Evolutionary conservation across 2,888 invertebrate genomes (phyloP).

Genomic region (Drosophila atroscutellata): DNA sequence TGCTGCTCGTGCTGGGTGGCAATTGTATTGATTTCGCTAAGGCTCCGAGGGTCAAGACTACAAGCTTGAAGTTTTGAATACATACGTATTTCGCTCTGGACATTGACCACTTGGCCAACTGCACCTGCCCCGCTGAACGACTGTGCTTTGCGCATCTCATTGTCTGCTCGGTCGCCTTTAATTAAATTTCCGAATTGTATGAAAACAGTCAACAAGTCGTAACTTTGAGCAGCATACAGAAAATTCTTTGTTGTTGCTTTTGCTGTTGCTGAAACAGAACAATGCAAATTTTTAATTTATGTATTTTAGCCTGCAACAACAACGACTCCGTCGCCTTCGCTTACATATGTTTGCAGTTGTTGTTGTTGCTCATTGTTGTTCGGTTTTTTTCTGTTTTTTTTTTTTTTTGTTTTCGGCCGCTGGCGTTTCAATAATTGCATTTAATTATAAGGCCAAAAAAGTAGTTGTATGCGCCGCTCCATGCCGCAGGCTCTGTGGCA

Average conservation of each 20-base stretch:
- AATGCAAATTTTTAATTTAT: slow-evolving; percentile 82
- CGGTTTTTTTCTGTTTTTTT: slow-evolving; percentile 26
- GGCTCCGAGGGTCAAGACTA: slow-evolving; percentile 57
- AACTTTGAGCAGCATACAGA: slow-evolving; percentile 64
- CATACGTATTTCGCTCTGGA: slow-evolving; percentile 13
- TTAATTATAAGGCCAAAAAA: slow-evolving; percentile 80
- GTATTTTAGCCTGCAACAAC: slow-evolving; percentile 75
- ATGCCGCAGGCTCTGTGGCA: slow-evolving; percentile 45
- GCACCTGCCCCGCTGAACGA: slow-evolving; percentile 58
- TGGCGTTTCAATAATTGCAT: slow-evolving; percentile 83
- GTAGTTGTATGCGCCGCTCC: slow-evolving; percentile 26
- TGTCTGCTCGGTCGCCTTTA: slow-evolving; percentile 77
- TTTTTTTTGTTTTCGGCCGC: slow-evolving; percentile 47
- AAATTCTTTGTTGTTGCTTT: slow-evolving; percentile 51
- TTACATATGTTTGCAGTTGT: slow-evolving; percentile 68
- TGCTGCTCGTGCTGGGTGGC: slow-evolving; percentile 77
- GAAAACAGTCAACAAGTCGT: slow-evolving; percentile 80
- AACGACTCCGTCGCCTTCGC: slow-evolving; percentile 53
- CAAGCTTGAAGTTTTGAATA: slow-evolving; percentile 56
- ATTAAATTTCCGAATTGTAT: slow-evolving; percentile 81
- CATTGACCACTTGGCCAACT: slow-evolving; percentile 31
- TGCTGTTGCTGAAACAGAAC: slow-evolving; percentile 70
- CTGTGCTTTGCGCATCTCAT: slow-evolving; percentile 64
- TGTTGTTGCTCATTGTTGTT: slow-evolving; percentile 46
- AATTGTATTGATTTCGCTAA: slow-evolving; percentile 83